Percentiles rank a stretch among this genome's conserved stretches.
Evolutionary conservation across 2,888 invertebrate genomes (phyloP).

Genomic region (Dendrolimus houi): DNA sequence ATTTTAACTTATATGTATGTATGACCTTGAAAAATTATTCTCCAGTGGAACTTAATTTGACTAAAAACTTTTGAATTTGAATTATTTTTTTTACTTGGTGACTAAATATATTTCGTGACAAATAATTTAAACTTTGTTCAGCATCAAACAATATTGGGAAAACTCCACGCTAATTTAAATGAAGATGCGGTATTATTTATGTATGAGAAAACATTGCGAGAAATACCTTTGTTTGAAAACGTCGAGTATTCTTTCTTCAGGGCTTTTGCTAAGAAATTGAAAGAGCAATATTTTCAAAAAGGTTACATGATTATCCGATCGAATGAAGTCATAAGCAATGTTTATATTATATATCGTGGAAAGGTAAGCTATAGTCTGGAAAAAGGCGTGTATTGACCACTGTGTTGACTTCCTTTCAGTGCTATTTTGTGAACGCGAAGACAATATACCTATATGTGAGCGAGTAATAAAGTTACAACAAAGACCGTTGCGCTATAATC

Average conservation of each 20-base stretch:
- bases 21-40: too few species aligned
- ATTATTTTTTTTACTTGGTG: too few species aligned
- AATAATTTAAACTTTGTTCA: constrained; percentile 15
- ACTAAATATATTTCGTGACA: too few species aligned
- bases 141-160: constrained; percentile 66
- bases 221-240: constrained; percentile 71
- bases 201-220: constrained; percentile 69
- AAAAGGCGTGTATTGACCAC: too few species aligned
- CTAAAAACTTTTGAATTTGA: too few species aligned
- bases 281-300: constrained; percentile 60
- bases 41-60: too few species aligned
- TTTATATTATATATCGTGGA: constrained; percentile 67
- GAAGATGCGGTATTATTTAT: constrained; percentile 72
- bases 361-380: constrained; percentile 35
- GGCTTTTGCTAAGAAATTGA: constrained; percentile 67
- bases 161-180: constrained; percentile 69
- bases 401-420: too few species aligned
- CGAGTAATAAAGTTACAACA: too few species aligned
- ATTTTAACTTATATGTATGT: too few species aligned
- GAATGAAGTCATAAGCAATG: constrained; percentile 55
- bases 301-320: constrained; percentile 60
- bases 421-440: too few species aligned
- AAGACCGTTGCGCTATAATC: too few species aligned
- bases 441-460: too few species aligned
- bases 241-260: constrained; percentile 72